Percentiles rank a stretch among this genome's conserved stretches.
Conservation (phyloP, 1,140 invertebrate species). For the Hesperophylax magnus region DNA sequence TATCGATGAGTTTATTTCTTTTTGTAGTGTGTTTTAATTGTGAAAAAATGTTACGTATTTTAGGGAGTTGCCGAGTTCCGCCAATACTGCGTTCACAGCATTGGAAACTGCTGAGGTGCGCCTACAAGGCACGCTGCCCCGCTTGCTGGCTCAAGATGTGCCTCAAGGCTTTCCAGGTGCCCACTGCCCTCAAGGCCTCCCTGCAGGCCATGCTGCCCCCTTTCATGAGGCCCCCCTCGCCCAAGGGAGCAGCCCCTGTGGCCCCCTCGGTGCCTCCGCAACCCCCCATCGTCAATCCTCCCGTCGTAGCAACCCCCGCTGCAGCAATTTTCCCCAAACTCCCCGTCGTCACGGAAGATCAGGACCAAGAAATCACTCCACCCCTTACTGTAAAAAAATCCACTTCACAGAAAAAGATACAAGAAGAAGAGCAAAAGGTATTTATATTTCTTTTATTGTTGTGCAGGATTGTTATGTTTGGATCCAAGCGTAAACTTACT, state of each 20-base stretch:
- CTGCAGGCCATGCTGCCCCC: conserved; percentile 76
- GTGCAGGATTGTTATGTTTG: too few species aligned
- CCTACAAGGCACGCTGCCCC: conserved; percentile 81
- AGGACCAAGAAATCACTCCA: conserved; percentile 61
- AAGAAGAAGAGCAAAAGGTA: conserved; percentile 60
- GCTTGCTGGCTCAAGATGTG: conserved; percentile 92
- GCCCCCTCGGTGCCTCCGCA: neutral
- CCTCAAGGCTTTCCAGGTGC: conserved; percentile 83
- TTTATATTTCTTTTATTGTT: neutral
- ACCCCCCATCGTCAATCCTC: conserved; percentile 9
- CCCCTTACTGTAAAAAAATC: conserved; percentile 59
- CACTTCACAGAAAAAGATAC: conserved; percentile 53
- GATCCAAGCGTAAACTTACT: too few species aligned
- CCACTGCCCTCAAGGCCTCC: conserved; percentile 75
- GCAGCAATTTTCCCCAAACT: neutral
- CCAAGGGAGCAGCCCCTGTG: conserved; percentile 9
- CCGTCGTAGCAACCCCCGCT: neutral
- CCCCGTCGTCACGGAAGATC: conserved; percentile 60
- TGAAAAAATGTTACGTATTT: too few species aligned
- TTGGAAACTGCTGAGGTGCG: conserved; percentile 79
- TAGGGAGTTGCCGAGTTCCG: conserved; percentile 78
- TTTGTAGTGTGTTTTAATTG: too few species aligned
- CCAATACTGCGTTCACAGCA: conserved; percentile 79
- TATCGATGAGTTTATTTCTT: too few species aligned
- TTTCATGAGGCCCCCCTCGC: conserved; percentile 63